Conservation (phyloP, 2,113 vertebrate species). For the Toxotes chatareus region DNA sequence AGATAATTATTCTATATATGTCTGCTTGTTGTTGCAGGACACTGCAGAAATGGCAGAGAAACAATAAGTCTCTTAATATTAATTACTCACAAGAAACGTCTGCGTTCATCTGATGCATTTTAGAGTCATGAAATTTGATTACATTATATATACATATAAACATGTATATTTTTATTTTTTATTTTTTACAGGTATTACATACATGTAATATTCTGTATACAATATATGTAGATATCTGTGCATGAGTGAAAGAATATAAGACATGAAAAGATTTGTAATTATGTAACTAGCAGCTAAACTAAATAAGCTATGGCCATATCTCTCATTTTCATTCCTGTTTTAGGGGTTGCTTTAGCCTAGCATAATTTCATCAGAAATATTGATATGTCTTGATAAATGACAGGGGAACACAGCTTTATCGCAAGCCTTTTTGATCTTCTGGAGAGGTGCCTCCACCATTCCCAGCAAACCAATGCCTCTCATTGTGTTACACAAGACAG, state of each 20-base stretch:
- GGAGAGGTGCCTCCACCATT: slow-evolving; percentile 52
- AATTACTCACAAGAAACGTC: background rate
- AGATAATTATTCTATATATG: background rate
- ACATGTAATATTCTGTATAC: background rate
- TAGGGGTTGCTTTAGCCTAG: slow-evolving; percentile 11
- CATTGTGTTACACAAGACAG: slow-evolving; percentile 86
- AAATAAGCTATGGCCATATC: background rate
- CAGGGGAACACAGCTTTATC: slow-evolving; percentile 46
- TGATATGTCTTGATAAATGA: slow-evolving; percentile 59
- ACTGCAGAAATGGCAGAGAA: background rate
- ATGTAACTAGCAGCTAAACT: background rate
- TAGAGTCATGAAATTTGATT: background rate
- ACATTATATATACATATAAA: no score
- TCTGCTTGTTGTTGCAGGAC: background rate
- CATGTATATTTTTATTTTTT: no score
- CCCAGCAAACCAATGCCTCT: slow-evolving; percentile 54
- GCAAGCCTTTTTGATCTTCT: slow-evolving; percentile 73
- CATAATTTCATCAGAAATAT: slow-evolving; percentile 52
- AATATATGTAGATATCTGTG: background rate
- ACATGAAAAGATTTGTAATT: no score
- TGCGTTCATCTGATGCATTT: background rate
- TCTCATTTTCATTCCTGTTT: slow-evolving; percentile 10
- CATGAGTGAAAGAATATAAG: background rate
- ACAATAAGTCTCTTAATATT: background rate
- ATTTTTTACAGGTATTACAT: background rate